phyloP scores from a whole-genome alignment of 1,140 invertebrate species.

The Cotesia typhae region DNA sequence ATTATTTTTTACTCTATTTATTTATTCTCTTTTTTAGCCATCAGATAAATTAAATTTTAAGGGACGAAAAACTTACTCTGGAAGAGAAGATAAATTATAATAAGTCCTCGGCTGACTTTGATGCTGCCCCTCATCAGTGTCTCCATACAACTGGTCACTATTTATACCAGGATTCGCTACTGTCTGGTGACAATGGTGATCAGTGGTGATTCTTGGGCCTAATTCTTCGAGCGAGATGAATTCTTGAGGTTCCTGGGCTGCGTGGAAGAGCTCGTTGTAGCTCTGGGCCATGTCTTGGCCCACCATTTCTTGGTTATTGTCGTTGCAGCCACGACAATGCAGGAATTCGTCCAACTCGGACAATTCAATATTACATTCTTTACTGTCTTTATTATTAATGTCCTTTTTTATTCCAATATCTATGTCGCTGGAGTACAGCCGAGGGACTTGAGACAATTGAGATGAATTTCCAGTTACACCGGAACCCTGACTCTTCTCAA shows the following conservation, averaged over 20 bases:
- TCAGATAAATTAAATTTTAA: background rate
- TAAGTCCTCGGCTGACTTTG: slow-evolving; percentile 48
- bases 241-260: slow-evolving; percentile 55
- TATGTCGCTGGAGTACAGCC: slow-evolving; percentile 32
- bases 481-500: background rate
- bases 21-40: background rate
- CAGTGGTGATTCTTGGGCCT: slow-evolving; percentile 45
- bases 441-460: slow-evolving; percentile 6
- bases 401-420: too few relatives aligned
- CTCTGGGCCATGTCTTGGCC: slow-evolving; percentile 59
- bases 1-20: too few relatives aligned
- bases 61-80: slow-evolving; percentile 53
- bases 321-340: slow-evolving; percentile 39
- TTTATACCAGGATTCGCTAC: slow-evolving; percentile 15
- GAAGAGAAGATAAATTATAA: slow-evolving; percentile 54
- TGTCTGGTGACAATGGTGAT: slow-evolving; percentile 19
- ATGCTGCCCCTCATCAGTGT: slow-evolving; percentile 18
- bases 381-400: slow-evolving; percentile 17
- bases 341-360: slow-evolving; percentile 44
- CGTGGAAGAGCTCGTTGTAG: slow-evolving; percentile 57
- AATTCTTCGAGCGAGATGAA: slow-evolving; percentile 58
- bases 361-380: slow-evolving; percentile 34
- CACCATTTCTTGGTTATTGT: slow-evolving; percentile 52
- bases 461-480: background rate
- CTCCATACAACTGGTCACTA: slow-evolving; percentile 36